A percentile compares a stretch with the other conserved stretches of the same genome.
These are phyloP conservation scores for Thelaira solivaga DNA, from an alignment of 2,888 invertebrate species.

Conservation along the genomic window DNA sequence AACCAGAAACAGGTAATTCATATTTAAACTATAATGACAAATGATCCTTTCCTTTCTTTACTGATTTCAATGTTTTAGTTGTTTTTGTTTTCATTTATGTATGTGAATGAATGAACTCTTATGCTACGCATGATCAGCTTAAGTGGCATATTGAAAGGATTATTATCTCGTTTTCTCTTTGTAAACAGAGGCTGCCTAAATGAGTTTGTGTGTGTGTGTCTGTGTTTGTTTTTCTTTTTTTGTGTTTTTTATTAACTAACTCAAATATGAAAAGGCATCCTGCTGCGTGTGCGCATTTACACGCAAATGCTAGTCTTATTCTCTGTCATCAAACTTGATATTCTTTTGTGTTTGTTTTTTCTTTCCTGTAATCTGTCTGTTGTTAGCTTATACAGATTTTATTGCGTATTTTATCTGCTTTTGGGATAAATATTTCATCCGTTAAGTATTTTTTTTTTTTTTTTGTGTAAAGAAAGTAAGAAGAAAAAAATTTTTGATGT, in stretches of 20 bases:
- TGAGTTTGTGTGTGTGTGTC: constrained; percentile 33
- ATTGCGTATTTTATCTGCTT: constrained; percentile 63
- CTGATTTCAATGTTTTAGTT: no score
- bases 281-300: constrained; percentile 68
- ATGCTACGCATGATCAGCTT: constrained; percentile 76
- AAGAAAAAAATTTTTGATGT: constrained; percentile 52
- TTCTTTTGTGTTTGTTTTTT: not conserved
- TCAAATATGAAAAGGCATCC: constrained; percentile 62
- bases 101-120: constrained; percentile 61
- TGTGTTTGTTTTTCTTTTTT: constrained; percentile 54
- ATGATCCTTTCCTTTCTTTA: constrained; percentile 24
- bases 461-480: constrained; percentile 32
- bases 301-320: constrained; percentile 52
- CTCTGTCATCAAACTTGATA: constrained; percentile 49
- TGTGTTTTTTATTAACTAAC: constrained; percentile 9
- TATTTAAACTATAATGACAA: constrained; percentile 25
- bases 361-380: not conserved
- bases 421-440: constrained; percentile 54
- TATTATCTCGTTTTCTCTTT: constrained; percentile 67
- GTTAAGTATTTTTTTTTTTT: constrained; percentile 48
- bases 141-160: constrained; percentile 77
- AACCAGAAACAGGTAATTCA: constrained; percentile 46
- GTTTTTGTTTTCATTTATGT: not conserved
- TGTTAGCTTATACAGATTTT: constrained; percentile 18
- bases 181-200: constrained; percentile 52